Evolutionary conservation across 2,113 vertebrate genomes (phyloP), one percentile per base, ranked within the genome.

Genomic region (Oreochromis niloticus): DNA sequence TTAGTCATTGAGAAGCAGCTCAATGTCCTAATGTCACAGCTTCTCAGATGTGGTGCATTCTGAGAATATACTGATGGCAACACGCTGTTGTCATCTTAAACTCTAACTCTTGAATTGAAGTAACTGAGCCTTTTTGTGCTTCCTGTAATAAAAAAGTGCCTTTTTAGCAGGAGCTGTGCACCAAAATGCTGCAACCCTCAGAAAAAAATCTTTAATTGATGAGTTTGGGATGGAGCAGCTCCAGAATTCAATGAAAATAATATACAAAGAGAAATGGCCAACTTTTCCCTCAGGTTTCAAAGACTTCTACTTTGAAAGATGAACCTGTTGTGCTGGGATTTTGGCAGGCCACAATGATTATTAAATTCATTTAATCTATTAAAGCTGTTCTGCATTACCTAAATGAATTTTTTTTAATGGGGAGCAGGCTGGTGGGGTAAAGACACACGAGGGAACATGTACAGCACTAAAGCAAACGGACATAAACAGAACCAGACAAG

Each of bases 341-440:
- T 91, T 94, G 93, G 92, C 91, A 92, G 85, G 30, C 80, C 88
- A 84, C 71, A 85, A 83, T 61, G 32, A 91, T 96, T 95, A 96
- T 96, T 95, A 93, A 95, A 95, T 94, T 91, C 81, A 95, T 95
- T 91, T 89, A 92, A 94, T 96, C 93, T 92, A 94, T 95, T 93
- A 93, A 95, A 95, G 92, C 94, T 96, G 94, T 66, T 94, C 88
- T 91, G 80, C 89, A 95, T 96, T 96, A 95, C 89, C 85, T 89
- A 93, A 94, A 94, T 96, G 46, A 94, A 84, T 91, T 92, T 91
- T 93, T 93, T 94, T 94, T 91, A 91, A 90, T 92, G 81, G 83
- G 79, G 87, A 84, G 61, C 93, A 92, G 92, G 55, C 73, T 71
- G 84, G 80, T 24, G 30, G 81, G 88, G 84, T 89, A 91, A 93